Evolutionary conservation across 2,797 vertebrate species (phyloP).

Genomic region (Cercopithecus neglectus): DNA sequence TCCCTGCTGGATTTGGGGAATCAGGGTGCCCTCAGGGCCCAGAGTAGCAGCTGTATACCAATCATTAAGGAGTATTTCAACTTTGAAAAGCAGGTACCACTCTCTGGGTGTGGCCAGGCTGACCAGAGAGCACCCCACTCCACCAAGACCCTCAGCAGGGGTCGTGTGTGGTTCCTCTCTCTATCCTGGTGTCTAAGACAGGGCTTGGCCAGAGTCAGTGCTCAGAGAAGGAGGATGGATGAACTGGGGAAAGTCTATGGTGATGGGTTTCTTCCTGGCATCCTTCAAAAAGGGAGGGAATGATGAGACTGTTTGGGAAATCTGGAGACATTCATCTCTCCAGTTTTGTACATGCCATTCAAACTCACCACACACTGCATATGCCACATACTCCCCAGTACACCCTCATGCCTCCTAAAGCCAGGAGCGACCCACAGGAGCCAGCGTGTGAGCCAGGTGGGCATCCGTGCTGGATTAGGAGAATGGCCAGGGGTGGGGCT

Average conservation of each 20-base stretch:
- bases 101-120: neutral
- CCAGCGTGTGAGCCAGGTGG: neutral
- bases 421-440: neutral
- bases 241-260: neutral
- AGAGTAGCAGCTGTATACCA: neutral
- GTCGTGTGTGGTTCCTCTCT: neutral
- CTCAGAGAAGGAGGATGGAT: neutral
- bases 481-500: rapidly evolving
- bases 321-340: neutral
- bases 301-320: neutral
- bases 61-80: neutral
- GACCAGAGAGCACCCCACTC: rapidly evolving
- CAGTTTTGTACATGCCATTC: neutral
- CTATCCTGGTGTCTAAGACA: neutral
- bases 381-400: rapidly evolving
- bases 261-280: neutral
- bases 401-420: rapidly evolving
- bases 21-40: neutral
- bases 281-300: neutral
- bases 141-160: neutral
- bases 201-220: neutral
- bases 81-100: neutral
- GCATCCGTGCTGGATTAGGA: neutral
- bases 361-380: neutral
- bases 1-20: neutral